phyloP scores from a whole-genome alignment of 2,888 invertebrate species.

The Branchinecta sandiegonensis region DNA sequence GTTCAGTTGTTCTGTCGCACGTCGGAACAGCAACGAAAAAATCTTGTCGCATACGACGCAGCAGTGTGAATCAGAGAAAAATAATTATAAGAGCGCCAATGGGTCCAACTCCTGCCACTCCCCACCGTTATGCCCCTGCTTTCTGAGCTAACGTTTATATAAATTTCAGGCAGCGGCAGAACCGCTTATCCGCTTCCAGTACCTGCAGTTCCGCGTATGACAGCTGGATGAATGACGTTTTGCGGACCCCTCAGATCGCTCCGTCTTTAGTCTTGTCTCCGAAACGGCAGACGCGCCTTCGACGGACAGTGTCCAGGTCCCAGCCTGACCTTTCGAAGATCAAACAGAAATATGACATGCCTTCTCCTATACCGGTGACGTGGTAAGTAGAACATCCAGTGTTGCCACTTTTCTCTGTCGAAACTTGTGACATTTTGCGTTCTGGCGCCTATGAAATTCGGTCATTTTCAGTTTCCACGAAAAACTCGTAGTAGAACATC shows the following conservation, averaged over 20 bases:
- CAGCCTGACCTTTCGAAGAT: constrained; percentile 65
- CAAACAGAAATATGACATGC: constrained; percentile 29
- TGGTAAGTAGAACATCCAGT: too few species aligned
- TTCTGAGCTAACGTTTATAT: background rate
- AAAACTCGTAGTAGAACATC: too few species aligned
- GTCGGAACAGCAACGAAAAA: too few species aligned
- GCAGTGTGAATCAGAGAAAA: too few species aligned
- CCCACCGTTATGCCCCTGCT: background rate
- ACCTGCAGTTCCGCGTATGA: background rate
- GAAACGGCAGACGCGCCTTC: constrained; percentile 18
- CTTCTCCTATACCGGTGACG: background rate
- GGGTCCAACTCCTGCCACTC: too few species aligned
- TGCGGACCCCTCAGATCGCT: background rate
- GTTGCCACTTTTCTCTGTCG: too few species aligned
- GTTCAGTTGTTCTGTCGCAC: too few species aligned
- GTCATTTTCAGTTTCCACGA: too few species aligned
- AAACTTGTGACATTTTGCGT: too few species aligned
- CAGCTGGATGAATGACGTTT: background rate
- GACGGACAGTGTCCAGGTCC: constrained; percentile 47
- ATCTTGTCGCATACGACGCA: too few species aligned
- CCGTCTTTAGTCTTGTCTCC: background rate
- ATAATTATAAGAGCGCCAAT: too few species aligned
- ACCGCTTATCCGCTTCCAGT: background rate
- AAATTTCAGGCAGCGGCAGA: background rate
- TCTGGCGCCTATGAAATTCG: too few species aligned